These are phyloP conservation scores for Dilophus febrilis DNA, from an alignment of 2,888 invertebrate genomes.

Conservation along the genomic window DNA sequence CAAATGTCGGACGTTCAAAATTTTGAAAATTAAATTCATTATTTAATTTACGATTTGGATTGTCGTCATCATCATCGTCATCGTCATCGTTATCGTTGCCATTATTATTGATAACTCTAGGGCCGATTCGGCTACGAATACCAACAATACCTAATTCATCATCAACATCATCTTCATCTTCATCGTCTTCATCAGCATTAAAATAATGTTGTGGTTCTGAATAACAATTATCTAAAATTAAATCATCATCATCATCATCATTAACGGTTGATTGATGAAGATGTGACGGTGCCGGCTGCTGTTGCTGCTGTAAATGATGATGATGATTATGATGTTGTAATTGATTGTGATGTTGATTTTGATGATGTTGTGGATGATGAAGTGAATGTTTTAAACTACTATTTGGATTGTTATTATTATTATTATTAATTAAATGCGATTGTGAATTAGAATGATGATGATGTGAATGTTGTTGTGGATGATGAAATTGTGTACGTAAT, in stretches of 20 bases:
- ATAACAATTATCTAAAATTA: slow-evolving; percentile 23
- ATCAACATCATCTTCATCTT: not conserved
- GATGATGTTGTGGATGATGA: slow-evolving; percentile 7
- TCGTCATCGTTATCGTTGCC: not conserved
- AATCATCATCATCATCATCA: slow-evolving; percentile 25
- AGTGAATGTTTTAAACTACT: not conserved
- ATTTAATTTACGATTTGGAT: not conserved
- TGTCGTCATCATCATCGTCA: not conserved
- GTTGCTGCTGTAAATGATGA: not conserved
- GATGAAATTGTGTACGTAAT: slow-evolving; percentile 11
- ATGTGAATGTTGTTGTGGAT: not conserved
- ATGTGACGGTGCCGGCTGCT: no score
- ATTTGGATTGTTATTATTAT: not conserved
- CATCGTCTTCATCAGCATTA: not conserved
- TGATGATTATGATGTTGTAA: not conserved
- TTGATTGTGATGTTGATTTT: slow-evolving; percentile 5
- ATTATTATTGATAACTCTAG: not conserved
- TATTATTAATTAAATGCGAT: not conserved
- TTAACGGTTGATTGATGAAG: no score
- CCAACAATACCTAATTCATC: not conserved
- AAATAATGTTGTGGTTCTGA: slow-evolving; percentile 20
- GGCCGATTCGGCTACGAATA: no score
- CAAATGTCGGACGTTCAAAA: slow-evolving; percentile 41
- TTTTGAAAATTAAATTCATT: slow-evolving; percentile 34
- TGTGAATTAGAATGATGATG: no score